Base-by-base conservation (phyloP, 2,888 invertebrate genomes). In the Hydroisotoma schaefferi region DNA sequence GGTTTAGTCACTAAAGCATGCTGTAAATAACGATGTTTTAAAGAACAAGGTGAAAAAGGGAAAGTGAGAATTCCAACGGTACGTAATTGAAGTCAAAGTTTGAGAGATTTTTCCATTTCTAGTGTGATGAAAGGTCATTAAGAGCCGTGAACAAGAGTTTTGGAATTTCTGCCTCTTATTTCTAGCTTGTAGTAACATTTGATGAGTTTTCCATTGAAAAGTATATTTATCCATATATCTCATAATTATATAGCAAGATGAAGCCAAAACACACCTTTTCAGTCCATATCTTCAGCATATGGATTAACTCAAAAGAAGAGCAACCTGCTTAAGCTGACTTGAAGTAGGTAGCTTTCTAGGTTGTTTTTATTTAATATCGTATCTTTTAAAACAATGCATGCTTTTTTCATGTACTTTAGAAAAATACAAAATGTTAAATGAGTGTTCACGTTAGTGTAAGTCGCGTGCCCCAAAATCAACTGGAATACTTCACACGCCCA, bases 71-170 rank as follows among this genome's bases (percentile, higher is more conserved):
- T 54, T 60, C 55, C 44, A 29, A 20, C 18, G 8, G 25, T 52
- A 44, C 60, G 62, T 66, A 66, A 66, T 63, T 63, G 55, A 66
- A 66, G 63, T 54, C 61, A 62, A 60, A 68, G 63, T 59, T 56
- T 61, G 62, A 65, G 57, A 65, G 69, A 68, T 68, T 65, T 68
- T 68, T 68, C 68, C 66, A 67, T 60, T 59, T 56, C 59, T 44
- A n/a, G 48, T 52, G 51, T 67, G 71, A 56, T 69, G 70, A 71
- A 69, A 71, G 71, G 71, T 71, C 71, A 65, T 69, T 69, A 69
- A 61, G 52, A 64, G 62, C 54, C 26, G 61, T 51, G 65, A 68
- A 61, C 61, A 63, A 57, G 60, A 61, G 22, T 61, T 58, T 57
- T 51, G 38, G 58, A 57, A 62, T 57, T 59, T 52, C 38, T 33